Percentiles rank a stretch among this genome's conserved stretches.
Evolutionary conservation across 2,888 invertebrate species (phyloP).

Genomic region (Marronus borbonicus): DNA sequence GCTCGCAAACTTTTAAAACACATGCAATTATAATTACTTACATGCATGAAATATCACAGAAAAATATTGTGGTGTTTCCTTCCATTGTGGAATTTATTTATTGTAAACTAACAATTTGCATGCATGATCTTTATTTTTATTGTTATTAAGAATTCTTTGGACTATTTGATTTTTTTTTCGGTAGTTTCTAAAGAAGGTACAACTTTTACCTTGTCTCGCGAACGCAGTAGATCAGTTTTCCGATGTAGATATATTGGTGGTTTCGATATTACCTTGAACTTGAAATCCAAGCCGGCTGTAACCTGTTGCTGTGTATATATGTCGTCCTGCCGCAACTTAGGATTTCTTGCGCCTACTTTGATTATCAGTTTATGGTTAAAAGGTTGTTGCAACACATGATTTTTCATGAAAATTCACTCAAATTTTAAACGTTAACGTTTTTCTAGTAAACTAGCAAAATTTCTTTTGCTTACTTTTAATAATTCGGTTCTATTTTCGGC

Average conservation of each 20-base stretch:
- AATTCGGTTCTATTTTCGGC: too few relatives aligned
- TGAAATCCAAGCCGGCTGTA: slow-evolving; percentile 24
- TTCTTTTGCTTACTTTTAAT: too few relatives aligned
- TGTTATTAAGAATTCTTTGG: not conserved
- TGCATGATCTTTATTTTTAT: slow-evolving; percentile 1
- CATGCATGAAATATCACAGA: not conserved
- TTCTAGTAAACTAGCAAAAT: too few relatives aligned
- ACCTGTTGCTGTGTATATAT: slow-evolving; percentile 28
- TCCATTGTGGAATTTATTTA: not conserved
- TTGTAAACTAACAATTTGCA: not conserved
- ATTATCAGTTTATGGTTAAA: not conserved
- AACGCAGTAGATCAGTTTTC: not conserved
- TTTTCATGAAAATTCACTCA: too few relatives aligned
- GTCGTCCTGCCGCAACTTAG: not conserved
- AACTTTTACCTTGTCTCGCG: slow-evolving; percentile 18
- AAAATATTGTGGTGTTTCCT: not conserved
- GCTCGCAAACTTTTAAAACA: not conserved
- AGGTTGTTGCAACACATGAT: too few relatives aligned
- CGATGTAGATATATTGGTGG: not conserved
- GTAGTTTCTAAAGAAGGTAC: not conserved
- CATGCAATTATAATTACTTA: not conserved
- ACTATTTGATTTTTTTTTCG: not conserved
- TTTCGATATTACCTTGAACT: slow-evolving; percentile 37
- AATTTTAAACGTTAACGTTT: too few relatives aligned
- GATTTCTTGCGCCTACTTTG: not conserved